phyloP scores from a whole-genome alignment of 1,140 invertebrate species.

The Hetaerina americana region DNA sequence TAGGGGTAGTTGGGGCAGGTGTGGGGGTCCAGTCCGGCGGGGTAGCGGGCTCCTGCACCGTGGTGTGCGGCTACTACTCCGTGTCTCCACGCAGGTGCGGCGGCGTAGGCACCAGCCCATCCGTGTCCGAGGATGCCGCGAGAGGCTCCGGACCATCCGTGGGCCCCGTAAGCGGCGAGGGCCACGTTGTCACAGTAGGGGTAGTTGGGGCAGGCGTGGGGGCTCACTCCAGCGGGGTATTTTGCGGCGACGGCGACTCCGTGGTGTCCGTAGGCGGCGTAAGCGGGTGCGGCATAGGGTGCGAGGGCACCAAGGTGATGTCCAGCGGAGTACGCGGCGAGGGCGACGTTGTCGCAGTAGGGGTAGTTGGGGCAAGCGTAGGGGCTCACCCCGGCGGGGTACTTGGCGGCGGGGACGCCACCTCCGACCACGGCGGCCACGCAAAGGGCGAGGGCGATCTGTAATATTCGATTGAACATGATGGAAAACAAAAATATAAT shows the following conservation, averaged over 20 bases:
- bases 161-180: neutral
- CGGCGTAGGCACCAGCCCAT: neutral
- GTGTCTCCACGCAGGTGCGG: neutral
- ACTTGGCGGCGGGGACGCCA: slow-evolving; percentile 23
- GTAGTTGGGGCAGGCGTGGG: slow-evolving; percentile 14
- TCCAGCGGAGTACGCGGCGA: neutral
- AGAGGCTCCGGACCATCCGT: neutral
- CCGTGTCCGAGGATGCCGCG: neutral
- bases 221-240: slow-evolving; percentile 13
- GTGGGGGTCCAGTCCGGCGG: slow-evolving; percentile 30
- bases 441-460: neutral
- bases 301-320: neutral
- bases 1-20: slow-evolving; percentile 44
- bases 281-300: neutral
- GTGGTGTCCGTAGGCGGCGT: slow-evolving; percentile 12
- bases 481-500: too few species aligned
- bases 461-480: too few species aligned
- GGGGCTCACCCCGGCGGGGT: slow-evolving; percentile 13
- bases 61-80: neutral
- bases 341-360: slow-evolving; percentile 13
- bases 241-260: slow-evolving; percentile 23
- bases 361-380: slow-evolving; percentile 15
- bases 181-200: slow-evolving; percentile 12
- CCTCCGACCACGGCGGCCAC: slow-evolving; percentile 16
- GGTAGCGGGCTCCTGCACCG: neutral